A percentile compares a stretch with the other conserved stretches of the same genome.
These are phyloP conservation scores for Acanthosepion lycidas DNA, from an alignment of 2,888 invertebrate genomes.

Conservation along the genomic window DNA sequence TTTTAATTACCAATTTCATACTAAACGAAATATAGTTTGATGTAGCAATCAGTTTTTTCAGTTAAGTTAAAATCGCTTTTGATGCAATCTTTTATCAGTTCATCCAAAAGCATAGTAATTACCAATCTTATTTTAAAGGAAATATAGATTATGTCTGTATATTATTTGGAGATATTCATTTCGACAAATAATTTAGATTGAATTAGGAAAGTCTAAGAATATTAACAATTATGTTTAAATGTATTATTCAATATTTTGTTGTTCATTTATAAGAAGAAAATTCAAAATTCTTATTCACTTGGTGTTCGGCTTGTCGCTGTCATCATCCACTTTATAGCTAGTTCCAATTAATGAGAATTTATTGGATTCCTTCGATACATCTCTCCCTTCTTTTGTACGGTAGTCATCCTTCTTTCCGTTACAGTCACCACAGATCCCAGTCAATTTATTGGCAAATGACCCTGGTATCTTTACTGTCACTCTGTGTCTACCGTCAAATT, in stretches of 20 bases:
- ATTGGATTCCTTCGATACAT: not conserved
- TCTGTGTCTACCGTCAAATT: not conserved
- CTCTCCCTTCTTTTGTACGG: not conserved
- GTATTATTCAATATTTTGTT: fast-evolving
- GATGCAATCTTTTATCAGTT: no score
- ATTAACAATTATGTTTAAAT: not conserved
- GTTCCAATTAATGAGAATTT: not conserved
- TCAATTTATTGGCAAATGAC: not conserved
- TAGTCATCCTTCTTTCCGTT: not conserved
- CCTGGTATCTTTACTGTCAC: not conserved
- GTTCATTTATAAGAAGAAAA: not conserved
- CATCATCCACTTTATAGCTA: not conserved
- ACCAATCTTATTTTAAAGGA: no score
- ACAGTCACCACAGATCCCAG: not conserved
- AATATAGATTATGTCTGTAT: no score
- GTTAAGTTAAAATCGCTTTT: no score
- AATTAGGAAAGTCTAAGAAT: fast-evolving
- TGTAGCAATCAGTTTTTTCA: no score
- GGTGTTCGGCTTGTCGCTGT: not conserved
- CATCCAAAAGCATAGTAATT: no score
- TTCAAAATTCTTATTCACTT: not conserved
- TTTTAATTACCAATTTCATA: no score
- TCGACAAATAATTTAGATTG: no score
- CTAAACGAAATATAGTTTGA: no score
- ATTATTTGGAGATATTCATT: no score